Base-by-base conservation (phyloP, 2,888 invertebrate species). In the Drosophila seclusa region DNA sequence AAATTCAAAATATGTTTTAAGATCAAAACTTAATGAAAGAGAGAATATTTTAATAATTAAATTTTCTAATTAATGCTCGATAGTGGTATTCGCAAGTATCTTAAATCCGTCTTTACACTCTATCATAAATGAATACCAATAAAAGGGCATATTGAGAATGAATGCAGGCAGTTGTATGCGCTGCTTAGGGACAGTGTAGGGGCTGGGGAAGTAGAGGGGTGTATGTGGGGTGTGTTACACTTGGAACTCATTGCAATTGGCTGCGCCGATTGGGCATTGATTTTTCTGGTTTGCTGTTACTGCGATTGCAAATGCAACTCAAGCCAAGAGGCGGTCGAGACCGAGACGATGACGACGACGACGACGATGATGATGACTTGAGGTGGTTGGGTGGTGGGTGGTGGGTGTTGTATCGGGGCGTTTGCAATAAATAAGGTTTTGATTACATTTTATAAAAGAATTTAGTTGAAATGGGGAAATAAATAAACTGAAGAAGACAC, bases 361-460 rank as follows among this genome's bases (percentile, higher is more conserved):
- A 50, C 53, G 68, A 60, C 42, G 69, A 68, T 59, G 78, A 82
- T 77, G 84, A 83, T 69, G 82, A 76, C 73, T 45, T n/a, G 62
- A 52, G 57, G 29, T 52, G 45, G 32, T 40, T n/a, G 49, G 64
- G 60, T 38, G 64, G 4, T 49, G 31, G 60, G 13, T 55, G 27
- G 64, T 45, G 29, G 42, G 38, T 45, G 40, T 31, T 31, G 42
- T 11, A 50, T 42, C 31, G 49, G 34, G 66, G 68, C 72, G 68
- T 73, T 74, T 66, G 77, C 84, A 88, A 88, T 88, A 83, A 91
- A 91, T 91, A 89, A 91, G 91, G 90, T 91, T 91, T 87, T 91
- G 89, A 90, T 91, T 91, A 89, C 90, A 89, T 88, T 89, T 87
- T 85, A 89, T 85, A 91, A 84, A 80, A 78, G 82, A 86, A 91